phyloP scores from a whole-genome alignment of 2,113 vertebrate species.

The Leucopsar rothschildi region DNA sequence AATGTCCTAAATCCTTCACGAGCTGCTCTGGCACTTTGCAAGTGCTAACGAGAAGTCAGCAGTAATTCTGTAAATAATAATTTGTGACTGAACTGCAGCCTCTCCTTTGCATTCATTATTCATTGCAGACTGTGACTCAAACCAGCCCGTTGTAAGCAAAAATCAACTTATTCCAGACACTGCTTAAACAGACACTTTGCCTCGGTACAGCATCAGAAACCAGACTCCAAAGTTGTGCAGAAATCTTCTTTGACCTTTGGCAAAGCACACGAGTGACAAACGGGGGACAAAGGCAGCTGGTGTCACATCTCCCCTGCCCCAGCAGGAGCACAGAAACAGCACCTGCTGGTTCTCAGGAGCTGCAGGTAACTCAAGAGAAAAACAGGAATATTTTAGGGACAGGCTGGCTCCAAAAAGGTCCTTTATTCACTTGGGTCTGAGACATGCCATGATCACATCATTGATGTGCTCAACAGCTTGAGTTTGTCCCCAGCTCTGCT shows the following conservation, averaged over 20 bases:
- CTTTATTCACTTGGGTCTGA: not conserved
- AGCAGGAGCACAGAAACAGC: not conserved
- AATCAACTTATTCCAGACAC: not conserved
- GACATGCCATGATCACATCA: not conserved
- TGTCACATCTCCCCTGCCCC: not conserved
- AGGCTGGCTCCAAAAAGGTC: not conserved
- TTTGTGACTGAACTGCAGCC: not conserved
- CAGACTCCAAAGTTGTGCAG: not conserved
- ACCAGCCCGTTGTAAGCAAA: not conserved
- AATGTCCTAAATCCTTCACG: not conserved
- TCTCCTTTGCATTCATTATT: not conserved
- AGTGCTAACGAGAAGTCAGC: slow-evolving; percentile 7
- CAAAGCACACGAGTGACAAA: not conserved
- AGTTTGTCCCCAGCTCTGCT: not conserved
- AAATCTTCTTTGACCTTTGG: not conserved
- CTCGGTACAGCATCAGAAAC: not conserved
- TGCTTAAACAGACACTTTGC: not conserved
- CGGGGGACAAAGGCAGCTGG: not conserved
- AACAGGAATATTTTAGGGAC: not conserved
- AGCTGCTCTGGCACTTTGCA: not conserved
- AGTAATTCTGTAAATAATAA: slow-evolving; percentile 13
- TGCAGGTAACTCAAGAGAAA: not conserved
- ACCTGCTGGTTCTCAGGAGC: not conserved
- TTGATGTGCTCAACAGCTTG: not conserved
- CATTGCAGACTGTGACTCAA: not conserved